These are phyloP conservation scores for Delphinus delphis DNA, from an alignment of 2,113 vertebrate genomes.

Conservation along the genomic window DNA sequence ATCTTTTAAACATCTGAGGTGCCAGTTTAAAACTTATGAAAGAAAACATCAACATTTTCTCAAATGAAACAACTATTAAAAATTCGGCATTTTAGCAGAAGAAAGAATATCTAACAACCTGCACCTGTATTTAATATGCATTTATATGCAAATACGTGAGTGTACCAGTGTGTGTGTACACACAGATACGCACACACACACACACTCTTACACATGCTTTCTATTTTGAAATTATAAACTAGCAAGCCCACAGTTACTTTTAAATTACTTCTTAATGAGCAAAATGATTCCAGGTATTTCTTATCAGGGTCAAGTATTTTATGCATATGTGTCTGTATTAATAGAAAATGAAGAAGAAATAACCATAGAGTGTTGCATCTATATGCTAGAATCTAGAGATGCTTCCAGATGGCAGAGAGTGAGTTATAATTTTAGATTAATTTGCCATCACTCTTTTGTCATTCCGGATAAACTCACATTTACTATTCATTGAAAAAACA, in stretches of 20 bases:
- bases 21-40: not conserved
- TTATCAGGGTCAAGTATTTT: not conserved
- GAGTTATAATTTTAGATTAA: not conserved
- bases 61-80: not conserved
- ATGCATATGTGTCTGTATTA: not conserved
- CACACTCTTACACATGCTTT: not conserved
- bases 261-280: not conserved
- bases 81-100: not conserved
- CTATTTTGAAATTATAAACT: not conserved
- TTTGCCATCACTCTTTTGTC: not conserved
- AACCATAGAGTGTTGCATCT: not conserved
- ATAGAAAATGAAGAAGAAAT: not conserved
- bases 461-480: not conserved
- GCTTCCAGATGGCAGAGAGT: not conserved
- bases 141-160: not conserved
- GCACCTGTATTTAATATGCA: not conserved
- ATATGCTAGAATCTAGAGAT: not conserved
- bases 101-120: not conserved
- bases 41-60: slow-evolving; percentile 18
- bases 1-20: not conserved
- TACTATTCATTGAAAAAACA: slow-evolving; percentile 19
- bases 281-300: slow-evolving; percentile 2
- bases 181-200: not conserved
- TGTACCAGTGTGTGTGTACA: not conserved
- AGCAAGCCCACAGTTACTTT: not conserved